A percentile compares a stretch with the other conserved stretches of the same genome.
phyloP scores from a whole-genome alignment of 1,140 invertebrate species.

The Drosophila prosaltans region DNA sequence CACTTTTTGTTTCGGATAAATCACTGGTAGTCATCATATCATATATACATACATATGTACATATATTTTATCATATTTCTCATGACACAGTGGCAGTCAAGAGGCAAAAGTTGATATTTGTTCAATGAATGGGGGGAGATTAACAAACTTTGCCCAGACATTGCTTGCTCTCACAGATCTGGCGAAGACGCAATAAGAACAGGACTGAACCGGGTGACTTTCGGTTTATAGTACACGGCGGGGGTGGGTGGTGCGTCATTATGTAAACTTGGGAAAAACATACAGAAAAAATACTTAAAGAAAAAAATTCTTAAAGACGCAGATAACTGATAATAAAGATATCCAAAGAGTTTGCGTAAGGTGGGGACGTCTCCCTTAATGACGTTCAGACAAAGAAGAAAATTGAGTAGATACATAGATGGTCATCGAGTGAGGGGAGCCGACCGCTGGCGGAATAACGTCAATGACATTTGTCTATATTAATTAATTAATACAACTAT shows the following conservation, averaged over 20 bases:
- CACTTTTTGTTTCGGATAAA: constrained; percentile 32
- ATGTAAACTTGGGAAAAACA: constrained; percentile 3
- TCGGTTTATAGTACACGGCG: neutral
- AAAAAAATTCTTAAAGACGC: constrained; percentile 9
- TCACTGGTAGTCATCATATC: constrained; percentile 23
- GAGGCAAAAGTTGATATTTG: constrained; percentile 42
- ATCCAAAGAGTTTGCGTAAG: constrained; percentile 21
- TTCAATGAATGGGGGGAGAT: constrained; percentile 49
- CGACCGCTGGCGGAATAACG: constrained; percentile 6
- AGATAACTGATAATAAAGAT: constrained; percentile 12
- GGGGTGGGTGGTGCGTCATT: neutral
- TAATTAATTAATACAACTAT: constrained; percentile 55
- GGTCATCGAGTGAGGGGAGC: neutral
- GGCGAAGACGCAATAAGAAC: constrained; percentile 20
- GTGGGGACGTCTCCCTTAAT: neutral
- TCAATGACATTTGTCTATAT: constrained; percentile 26
- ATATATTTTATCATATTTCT: constrained; percentile 23
- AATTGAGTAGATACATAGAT: neutral
- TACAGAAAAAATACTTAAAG: constrained; percentile 5
- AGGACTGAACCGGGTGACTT: neutral
- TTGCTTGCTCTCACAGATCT: constrained; percentile 8
- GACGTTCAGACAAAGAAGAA: neutral
- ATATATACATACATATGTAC: neutral
- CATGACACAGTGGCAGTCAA: constrained; percentile 8
- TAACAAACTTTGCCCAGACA: constrained; percentile 15